Percentiles rank a stretch among this genome's conserved stretches.
phyloP scores from a whole-genome alignment of 2,888 invertebrate genomes.

The Folsomia candida region DNA sequence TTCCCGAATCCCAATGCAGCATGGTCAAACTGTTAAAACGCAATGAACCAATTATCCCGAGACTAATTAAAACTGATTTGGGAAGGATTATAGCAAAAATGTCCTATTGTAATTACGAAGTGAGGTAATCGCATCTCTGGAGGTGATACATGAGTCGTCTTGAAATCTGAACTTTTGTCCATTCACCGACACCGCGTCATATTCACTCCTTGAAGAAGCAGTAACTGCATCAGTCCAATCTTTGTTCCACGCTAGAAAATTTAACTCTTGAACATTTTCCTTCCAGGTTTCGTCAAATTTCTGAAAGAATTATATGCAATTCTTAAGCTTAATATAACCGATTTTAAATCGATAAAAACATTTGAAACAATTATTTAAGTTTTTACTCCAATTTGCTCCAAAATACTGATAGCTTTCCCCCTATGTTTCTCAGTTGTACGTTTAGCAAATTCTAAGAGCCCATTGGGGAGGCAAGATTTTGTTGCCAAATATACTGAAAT shows the following conservation, averaged over 20 bases:
- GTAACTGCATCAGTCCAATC: constrained; percentile 25
- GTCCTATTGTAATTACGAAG: too few relatives aligned
- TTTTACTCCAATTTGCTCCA: constrained; percentile 31
- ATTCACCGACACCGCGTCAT: background rate
- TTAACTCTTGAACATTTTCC: constrained; percentile 30
- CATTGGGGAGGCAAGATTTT: constrained; percentile 34
- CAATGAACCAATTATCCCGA: too few relatives aligned
- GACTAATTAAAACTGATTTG: too few relatives aligned
- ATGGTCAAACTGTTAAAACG: too few relatives aligned
- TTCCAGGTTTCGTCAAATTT: constrained; percentile 29
- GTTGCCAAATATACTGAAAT: constrained; percentile 27
- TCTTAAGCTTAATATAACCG: too few relatives aligned
- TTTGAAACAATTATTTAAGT: too few relatives aligned
- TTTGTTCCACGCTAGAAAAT: constrained; percentile 35
- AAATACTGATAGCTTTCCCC: constrained; percentile 13
- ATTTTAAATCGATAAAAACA: too few relatives aligned
- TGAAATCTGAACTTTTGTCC: background rate
- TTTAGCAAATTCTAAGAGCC: constrained; percentile 27
- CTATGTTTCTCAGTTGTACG: constrained; percentile 19
- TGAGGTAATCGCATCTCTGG: background rate
- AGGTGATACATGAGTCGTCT: background rate
- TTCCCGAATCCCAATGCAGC: too few relatives aligned
- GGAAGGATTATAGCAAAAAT: too few relatives aligned
- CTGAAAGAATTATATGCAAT: too few relatives aligned
- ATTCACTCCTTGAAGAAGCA: constrained; percentile 1